Base-by-base conservation (phyloP, 2,888 invertebrate genomes). In the Hydraecia micacea region DNA sequence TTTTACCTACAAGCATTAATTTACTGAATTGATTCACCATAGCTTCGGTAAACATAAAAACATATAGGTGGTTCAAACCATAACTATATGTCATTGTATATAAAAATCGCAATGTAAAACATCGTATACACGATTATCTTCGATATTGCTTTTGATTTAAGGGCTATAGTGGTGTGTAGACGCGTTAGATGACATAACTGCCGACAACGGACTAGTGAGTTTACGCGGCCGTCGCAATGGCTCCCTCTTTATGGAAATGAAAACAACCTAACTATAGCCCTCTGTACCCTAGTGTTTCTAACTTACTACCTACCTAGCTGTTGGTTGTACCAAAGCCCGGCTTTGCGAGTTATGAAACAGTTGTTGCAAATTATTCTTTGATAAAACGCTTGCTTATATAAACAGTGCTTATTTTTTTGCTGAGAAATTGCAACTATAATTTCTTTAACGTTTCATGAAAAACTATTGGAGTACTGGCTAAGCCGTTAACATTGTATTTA, bases 181-280 rank as follows among this genome's bases (percentile, higher is more conserved):
- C 55, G 73, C 66, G 79, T 85, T 80, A 85, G 75, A 83, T 85
- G 80, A 88, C 80, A 87, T 86, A 85, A 79, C 76, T 79, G 70
- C 76, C 80, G 79, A 80, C 72, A 79, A 77, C 76, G 86, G 77
- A 73, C 87, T 77, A 81, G 67, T 80, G 80, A 86, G 86, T 87
- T 81, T 86, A 83, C 85, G 80, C 89, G 80, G 70, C 88, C 86
- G 88, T 89, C 88, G 81, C 84, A 83, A 85, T 87, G 80, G 87
- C 87, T 87, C 85, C 88, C 86, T 83, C 87, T 87, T 88, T 86
- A 89, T 88, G 87, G 88, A 91, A 92, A 91, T 87, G 90, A 91
- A 92, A 93, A 93, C 92, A 93, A 88, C 87, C 91, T 91, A 93
- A 91, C 88, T 92, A 91, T 92, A 93, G 92, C 86, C 65, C 71